Evolutionary conservation across 2,113 vertebrate species (phyloP).

Genomic region (Alectura lathami): DNA sequence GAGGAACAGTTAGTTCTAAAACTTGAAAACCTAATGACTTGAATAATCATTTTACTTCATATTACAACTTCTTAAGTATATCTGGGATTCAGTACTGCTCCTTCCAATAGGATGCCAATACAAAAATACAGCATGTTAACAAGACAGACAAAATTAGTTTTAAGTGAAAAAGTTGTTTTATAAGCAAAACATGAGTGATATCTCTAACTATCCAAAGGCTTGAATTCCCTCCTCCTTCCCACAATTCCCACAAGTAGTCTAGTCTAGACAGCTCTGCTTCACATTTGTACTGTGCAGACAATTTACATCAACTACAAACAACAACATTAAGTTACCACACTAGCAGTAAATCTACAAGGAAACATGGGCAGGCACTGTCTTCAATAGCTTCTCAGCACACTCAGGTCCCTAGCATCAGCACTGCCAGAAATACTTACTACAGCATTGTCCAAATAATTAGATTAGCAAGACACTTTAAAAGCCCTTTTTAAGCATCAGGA

Average conservation of each 20-base stretch:
- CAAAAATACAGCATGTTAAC: not conserved
- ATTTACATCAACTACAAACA: not conserved
- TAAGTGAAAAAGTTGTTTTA: not conserved
- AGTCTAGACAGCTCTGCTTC: not conserved
- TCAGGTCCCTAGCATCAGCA: not conserved
- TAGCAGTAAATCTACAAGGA: not conserved
- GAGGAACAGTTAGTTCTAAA: not conserved
- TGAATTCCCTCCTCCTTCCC: not conserved
- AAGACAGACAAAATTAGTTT: not conserved
- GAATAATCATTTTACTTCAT: not conserved
- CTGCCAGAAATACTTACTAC: not conserved
- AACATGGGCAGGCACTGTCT: not conserved
- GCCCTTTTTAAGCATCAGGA: not conserved
- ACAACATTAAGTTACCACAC: not conserved
- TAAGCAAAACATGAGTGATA: not conserved
- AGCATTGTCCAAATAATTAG: not conserved
- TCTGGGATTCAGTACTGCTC: not conserved
- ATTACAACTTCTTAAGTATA: not conserved
- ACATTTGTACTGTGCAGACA: not conserved
- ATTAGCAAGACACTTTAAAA: not conserved
- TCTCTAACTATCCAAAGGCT: not conserved
- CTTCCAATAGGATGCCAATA: not conserved
- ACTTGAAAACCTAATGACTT: no score
- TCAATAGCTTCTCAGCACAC: not conserved
- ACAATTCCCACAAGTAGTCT: not conserved